A percentile compares a stretch with the other conserved stretches of the same genome.
Evolutionary conservation across 2,113 vertebrate species (phyloP).

Genomic region (Toxotes chatareus): DNA sequence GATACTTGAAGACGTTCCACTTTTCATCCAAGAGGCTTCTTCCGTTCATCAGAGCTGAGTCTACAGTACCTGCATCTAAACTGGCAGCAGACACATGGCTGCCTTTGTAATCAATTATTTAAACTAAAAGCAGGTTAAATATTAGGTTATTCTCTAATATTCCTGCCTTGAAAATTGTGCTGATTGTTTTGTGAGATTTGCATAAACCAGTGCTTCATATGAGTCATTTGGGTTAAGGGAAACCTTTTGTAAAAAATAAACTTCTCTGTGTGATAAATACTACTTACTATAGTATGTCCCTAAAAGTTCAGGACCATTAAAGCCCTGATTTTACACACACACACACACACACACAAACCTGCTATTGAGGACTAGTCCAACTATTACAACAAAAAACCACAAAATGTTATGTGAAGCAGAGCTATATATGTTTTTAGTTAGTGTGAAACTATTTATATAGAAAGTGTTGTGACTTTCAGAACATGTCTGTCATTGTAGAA

Average conservation of each 20-base stretch:
- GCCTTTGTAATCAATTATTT: neutral
- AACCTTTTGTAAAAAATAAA: neutral
- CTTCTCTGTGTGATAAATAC: neutral
- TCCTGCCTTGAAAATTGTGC: neutral
- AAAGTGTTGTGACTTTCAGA: neutral
- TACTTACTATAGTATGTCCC: too few species aligned
- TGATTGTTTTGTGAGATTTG: neutral
- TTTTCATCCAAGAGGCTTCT: neutral
- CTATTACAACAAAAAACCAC: neutral
- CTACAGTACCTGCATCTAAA: neutral
- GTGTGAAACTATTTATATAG: neutral
- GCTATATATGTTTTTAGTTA: too few species aligned
- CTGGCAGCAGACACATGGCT: too few species aligned
- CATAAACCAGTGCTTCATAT: neutral
- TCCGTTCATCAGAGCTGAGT: neutral
- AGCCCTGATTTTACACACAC: neutral
- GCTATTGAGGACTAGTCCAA: too few species aligned
- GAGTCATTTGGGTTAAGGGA: neutral
- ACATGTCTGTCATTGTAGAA: neutral
- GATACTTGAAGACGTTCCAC: too few species aligned
- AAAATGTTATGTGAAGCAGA: too few species aligned
- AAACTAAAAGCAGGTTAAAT: neutral
- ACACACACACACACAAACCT: neutral
- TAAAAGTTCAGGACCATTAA: slow-evolving; percentile 37
- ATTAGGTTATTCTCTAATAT: neutral